Evolutionary conservation across 2,888 invertebrate genomes (phyloP).

Genomic region (Camponotus fellah): DNA sequence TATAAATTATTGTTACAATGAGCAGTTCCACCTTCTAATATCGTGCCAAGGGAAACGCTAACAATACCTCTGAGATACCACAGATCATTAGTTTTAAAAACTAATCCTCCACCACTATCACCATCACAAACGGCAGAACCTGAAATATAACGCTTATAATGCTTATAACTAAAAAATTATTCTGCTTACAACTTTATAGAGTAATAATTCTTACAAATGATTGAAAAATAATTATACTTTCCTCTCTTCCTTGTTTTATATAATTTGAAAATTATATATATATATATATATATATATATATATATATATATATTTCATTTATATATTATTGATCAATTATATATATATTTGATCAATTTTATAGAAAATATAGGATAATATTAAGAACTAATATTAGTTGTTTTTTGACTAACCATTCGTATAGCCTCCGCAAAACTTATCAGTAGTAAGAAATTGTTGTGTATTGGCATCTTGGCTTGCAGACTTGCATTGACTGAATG

Average conservation of each 20-base stretch:
- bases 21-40: constrained; percentile 64
- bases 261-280: constrained; percentile 9
- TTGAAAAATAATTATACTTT: background rate
- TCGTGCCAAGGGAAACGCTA: constrained; percentile 82
- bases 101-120: constrained; percentile 87
- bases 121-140: constrained; percentile 86
- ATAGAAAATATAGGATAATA: background rate
- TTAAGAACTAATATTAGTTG: background rate
- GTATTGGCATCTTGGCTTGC: constrained; percentile 64
- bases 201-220: background rate
- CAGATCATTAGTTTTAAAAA: constrained; percentile 79
- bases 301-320: background rate
- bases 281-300: background rate
- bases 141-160: constrained; percentile 61
- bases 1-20: constrained; percentile 82
- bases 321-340: background rate
- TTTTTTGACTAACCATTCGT: constrained; percentile 81
- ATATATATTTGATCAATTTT: background rate
- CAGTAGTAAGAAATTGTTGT: constrained; percentile 79
- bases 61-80: constrained; percentile 86
- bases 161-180: background rate
- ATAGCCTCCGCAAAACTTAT: constrained; percentile 85
- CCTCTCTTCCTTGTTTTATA: background rate
- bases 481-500: constrained; percentile 75
- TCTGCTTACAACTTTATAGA: background rate